Percentiles rank a stretch among this genome's conserved stretches.
Evolutionary conservation across 2,797 vertebrate species (phyloP).

Genomic region (Emydoidea blandingii): DNA sequence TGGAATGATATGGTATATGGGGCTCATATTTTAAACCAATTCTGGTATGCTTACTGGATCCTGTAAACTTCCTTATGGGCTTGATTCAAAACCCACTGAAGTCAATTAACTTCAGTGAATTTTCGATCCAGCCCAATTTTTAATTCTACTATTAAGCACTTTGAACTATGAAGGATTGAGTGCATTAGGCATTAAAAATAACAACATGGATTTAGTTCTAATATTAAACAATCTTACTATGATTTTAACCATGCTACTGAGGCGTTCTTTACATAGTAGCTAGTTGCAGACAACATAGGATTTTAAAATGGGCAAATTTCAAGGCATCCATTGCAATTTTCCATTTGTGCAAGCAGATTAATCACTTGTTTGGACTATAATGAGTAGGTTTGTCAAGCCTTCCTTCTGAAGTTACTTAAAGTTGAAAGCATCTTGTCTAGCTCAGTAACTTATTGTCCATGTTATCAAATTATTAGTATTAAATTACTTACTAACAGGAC

Average conservation of each 20-base stretch:
- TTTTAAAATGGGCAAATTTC: neutral
- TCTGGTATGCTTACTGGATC: neutral
- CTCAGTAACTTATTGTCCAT: neutral
- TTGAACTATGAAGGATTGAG: neutral
- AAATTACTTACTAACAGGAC: neutral
- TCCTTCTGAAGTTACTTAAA: neutral
- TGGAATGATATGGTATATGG: neutral
- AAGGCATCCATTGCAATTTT: neutral
- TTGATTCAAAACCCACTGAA: neutral
- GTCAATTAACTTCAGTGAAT: neutral
- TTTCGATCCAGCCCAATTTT: rapidly evolving
- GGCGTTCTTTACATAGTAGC: neutral
- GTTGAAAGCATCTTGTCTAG: neutral
- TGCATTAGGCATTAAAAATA: neutral
- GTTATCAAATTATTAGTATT: neutral
- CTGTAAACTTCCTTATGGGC: neutral
- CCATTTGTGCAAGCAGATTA: slow-evolving; percentile 5
- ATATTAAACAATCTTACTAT: neutral
- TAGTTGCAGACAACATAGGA: neutral
- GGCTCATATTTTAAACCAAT: neutral
- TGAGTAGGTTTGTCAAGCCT: neutral
- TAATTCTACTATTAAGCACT: neutral
- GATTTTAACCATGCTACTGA: neutral
- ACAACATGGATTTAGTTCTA: neutral
- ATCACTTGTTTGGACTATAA: neutral